A percentile compares a stretch with the other conserved stretches of the same genome.
Evolutionary conservation across 2,888 invertebrate species (phyloP).

Genomic region (Chymomyza procnemis): DNA sequence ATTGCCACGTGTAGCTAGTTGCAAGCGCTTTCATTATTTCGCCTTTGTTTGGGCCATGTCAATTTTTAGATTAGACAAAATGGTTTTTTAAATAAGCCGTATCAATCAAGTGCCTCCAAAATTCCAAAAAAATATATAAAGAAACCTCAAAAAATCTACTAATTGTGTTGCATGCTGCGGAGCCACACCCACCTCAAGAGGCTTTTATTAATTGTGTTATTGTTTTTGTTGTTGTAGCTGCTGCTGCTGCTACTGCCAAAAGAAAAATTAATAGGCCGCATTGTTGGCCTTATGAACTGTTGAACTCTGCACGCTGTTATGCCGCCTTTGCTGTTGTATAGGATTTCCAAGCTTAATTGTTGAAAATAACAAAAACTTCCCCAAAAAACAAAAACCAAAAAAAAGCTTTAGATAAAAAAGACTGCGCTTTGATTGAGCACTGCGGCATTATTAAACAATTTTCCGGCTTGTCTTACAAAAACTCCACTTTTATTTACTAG

Average conservation of each 20-base stretch:
- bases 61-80: conserved; percentile 58
- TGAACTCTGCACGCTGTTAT: conserved; percentile 21
- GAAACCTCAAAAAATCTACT: conserved; percentile 9
- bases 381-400: not conserved
- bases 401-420: not conserved
- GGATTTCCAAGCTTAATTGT: not conserved
- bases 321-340: not conserved
- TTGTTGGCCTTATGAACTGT: conserved; percentile 35
- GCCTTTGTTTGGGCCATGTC: conserved; percentile 34
- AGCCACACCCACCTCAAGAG: conserved; percentile 43
- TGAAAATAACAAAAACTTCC: not conserved
- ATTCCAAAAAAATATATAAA: not conserved
- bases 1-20: not conserved
- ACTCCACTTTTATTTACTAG: not conserved
- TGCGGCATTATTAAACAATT: not conserved
- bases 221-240: conserved; percentile 37
- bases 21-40: conserved; percentile 29
- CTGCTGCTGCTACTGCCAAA: conserved; percentile 55
- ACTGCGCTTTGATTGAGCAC: not conserved
- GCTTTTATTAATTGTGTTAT: conserved; percentile 34
- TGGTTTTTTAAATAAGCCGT: conserved; percentile 64
- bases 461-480: not conserved
- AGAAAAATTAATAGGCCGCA: conserved; percentile 17
- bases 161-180: conserved; percentile 45
- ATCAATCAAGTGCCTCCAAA: conserved; percentile 56